Percentiles rank a stretch among this genome's conserved stretches.
phyloP scores from a whole-genome alignment of 1,140 invertebrate genomes.

The Penaeus chinensis region DNA sequence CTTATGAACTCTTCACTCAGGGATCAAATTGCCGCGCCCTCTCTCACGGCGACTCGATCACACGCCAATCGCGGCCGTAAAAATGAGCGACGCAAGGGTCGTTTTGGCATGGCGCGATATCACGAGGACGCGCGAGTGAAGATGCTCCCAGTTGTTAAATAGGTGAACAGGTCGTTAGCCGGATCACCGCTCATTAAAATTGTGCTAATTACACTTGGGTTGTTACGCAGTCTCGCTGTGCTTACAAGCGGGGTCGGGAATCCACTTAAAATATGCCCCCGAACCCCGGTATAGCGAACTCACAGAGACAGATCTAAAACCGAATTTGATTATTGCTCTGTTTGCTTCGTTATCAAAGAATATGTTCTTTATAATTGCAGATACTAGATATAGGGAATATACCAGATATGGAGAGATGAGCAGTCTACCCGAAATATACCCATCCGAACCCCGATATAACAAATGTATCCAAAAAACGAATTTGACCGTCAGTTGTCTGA shows the following conservation, averaged over 20 bases:
- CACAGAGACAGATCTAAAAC: neutral
- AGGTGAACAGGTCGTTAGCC: constrained; percentile 44
- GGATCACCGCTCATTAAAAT: constrained; percentile 47
- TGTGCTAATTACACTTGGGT: constrained; percentile 48
- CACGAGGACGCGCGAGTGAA: constrained; percentile 25
- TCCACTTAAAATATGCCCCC: constrained; percentile 25
- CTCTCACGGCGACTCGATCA: neutral
- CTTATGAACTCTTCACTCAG: no score
- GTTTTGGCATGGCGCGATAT: neutral
- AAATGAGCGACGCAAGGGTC: neutral
- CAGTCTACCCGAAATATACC: no score
- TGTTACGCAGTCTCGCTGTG: constrained; percentile 29
- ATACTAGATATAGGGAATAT: no score
- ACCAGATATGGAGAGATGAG: no score
- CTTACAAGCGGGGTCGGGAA: constrained; percentile 25
- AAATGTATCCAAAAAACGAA: no score
- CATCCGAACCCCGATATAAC: no score
- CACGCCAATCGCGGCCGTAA: neutral
- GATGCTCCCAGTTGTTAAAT: constrained; percentile 41
- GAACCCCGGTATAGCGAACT: neutral
- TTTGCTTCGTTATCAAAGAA: neutral
- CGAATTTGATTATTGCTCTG: neutral
- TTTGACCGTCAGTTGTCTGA: no score
- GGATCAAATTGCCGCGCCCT: no score
- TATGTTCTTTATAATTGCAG: neutral